Evolutionary conservation across 2,797 vertebrate genomes (phyloP), one percentile per base, ranked within the genome.

Genomic region (Epinephelus coioides): DNA sequence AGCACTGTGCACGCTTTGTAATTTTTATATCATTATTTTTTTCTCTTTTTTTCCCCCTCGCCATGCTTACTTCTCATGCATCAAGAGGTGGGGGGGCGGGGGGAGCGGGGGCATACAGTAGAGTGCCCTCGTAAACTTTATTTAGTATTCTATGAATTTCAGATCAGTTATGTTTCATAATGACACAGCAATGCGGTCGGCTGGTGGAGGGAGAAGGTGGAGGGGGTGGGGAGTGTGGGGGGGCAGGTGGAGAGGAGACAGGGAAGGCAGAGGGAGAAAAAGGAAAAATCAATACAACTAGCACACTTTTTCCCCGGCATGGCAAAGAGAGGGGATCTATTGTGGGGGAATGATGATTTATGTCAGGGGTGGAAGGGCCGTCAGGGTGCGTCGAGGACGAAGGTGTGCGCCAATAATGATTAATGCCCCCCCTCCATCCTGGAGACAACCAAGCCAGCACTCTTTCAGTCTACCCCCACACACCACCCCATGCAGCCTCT

Each of bases 81-180:
- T 97, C 95, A 96, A 82, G 95, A 95, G 94, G 34, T 25, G 34
- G 53, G 50, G 27, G 60, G 9, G 40, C 1, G 56, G 43, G 2
- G 30, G 30, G 34, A 34, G 62, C 8, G 30, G 44, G 50, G 18
- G 64, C 76, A 55, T 73, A 89, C 91, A 91, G 81, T 96, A 95
- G 94, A 96, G 95, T 89, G 92, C 94, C 94, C 96, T 97, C 95
- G 88, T 97, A 97, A 98, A 98, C 97, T 98, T 98, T 97, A 97
- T 98, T 98, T 97, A 97, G 96, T 98, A 97, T 98, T 98, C 97
- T 96, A 97, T 98, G 96, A 98, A 98, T 99, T 97, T 97, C 96
- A 97, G 96, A 98, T 98, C 96, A 97, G 97, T 98, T 98, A 97
- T 97, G 96, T 97, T 98, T 97, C 96, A 96, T 97, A 97, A 98